phyloP scores from a whole-genome alignment of 2,888 invertebrate species.

The Ernsta delagoae region DNA sequence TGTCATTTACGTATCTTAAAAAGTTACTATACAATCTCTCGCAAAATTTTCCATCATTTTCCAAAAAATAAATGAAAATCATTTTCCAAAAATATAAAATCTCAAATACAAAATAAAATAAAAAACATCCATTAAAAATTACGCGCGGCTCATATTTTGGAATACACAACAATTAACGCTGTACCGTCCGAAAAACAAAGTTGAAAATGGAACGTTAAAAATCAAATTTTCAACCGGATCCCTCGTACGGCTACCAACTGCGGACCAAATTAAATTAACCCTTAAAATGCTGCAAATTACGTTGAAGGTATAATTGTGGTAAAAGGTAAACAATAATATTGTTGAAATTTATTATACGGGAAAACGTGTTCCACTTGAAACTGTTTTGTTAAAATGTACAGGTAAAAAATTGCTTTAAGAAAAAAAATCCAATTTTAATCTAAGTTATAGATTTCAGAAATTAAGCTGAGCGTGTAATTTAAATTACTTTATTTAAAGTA shows the following conservation, averaged over 20 bases:
- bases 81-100: too few species aligned
- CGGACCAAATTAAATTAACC: constrained; percentile 63
- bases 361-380: too few species aligned
- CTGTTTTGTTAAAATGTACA: too few species aligned
- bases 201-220: constrained; percentile 33
- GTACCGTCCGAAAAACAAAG: constrained; percentile 12
- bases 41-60: too few species aligned
- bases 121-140: neutral
- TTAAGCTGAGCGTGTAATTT: too few species aligned
- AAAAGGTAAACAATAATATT: neutral
- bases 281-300: constrained; percentile 58
- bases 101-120: neutral
- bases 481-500: too few species aligned
- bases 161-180: constrained; percentile 27
- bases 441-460: too few species aligned
- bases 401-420: too few species aligned
- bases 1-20: too few species aligned
- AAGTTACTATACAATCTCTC: too few species aligned
- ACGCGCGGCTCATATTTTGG: constrained; percentile 9
- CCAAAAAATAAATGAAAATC: too few species aligned
- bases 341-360: neutral
- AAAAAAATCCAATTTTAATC: too few species aligned
- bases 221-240: constrained; percentile 29
- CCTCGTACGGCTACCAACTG: constrained; percentile 50
- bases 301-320: constrained; percentile 36